A percentile compares a stretch with the other conserved stretches of the same genome.
phyloP scores from a whole-genome alignment of 2,888 invertebrate species.

The Theodoxus fluviatilis region DNA sequence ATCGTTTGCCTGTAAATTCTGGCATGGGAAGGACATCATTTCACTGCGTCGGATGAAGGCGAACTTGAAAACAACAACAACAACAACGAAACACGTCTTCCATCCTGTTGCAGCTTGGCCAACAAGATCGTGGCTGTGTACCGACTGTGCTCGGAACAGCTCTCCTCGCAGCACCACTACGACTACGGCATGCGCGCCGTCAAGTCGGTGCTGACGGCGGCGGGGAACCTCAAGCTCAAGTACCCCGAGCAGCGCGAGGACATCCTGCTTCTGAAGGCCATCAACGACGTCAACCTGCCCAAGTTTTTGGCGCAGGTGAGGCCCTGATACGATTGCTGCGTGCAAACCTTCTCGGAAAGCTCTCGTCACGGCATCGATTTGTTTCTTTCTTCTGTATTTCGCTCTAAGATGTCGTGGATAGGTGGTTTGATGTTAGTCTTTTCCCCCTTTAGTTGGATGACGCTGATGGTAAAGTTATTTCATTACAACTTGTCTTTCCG shows the following conservation, averaged over 20 bases:
- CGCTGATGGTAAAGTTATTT: no score
- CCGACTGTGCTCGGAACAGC: conserved; percentile 65
- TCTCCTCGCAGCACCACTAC: conserved; percentile 67
- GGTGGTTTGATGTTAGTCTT: not conserved
- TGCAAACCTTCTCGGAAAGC: no score
- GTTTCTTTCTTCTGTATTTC: not conserved
- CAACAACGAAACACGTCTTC: no score
- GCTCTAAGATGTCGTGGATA: not conserved
- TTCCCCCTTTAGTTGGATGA: no score
- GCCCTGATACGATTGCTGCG: no score
- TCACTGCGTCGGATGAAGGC: no score
- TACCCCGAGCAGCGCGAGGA: conserved; percentile 61
- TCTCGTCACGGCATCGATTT: no score
- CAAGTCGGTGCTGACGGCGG: conserved; percentile 66
- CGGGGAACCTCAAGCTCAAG: conserved; percentile 66
- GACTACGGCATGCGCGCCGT: conserved; percentile 69
- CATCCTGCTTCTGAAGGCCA: conserved; percentile 65
- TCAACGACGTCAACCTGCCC: conserved; percentile 66
- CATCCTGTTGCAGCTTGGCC: conserved; percentile 59
- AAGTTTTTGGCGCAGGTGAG: conserved; percentile 66
- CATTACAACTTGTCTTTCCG: no score
- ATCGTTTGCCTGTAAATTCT: no score
- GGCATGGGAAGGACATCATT: no score
- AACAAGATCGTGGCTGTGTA: conserved; percentile 67
- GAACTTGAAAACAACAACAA: no score